These are phyloP conservation scores for Temnothorax curvispinosus DNA, from an alignment of 1,140 invertebrate species.

Conservation along the genomic window DNA sequence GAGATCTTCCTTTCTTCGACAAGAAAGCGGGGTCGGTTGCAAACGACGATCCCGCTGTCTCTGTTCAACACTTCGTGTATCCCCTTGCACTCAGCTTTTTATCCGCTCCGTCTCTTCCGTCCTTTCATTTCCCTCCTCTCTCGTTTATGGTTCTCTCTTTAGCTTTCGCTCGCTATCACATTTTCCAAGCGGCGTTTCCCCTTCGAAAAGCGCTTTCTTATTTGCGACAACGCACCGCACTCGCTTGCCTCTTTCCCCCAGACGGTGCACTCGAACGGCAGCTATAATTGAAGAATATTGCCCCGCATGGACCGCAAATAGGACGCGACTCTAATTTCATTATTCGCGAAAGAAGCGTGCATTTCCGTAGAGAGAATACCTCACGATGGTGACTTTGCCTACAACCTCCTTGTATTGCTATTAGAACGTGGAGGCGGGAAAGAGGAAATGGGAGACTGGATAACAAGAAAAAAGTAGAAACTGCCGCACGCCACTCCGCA, in stretches of 20 bases:
- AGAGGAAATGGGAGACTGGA: conserved; percentile 12
- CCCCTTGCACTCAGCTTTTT: conserved; percentile 50
- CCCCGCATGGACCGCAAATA: conserved; percentile 73
- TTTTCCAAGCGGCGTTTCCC: conserved; percentile 66
- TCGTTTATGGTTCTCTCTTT: conserved; percentile 37
- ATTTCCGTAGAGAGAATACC: conserved; percentile 69
- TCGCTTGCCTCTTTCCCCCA: conserved; percentile 10
- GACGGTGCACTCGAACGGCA: conserved; percentile 57
- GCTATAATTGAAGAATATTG: conserved; percentile 78
- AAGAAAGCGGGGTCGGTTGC: conserved; percentile 40
- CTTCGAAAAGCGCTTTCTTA: conserved; percentile 69
- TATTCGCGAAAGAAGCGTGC: conserved; percentile 70
- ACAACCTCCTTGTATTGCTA: conserved; percentile 70
- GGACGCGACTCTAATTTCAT: conserved; percentile 77
- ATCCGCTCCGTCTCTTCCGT: conserved; percentile 32
- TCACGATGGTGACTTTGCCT: conserved; percentile 68
- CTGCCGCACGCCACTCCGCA: conserved; percentile 20
- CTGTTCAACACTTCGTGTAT: conserved; percentile 15
- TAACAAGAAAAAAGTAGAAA: conserved; percentile 53
- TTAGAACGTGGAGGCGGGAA: conserved; percentile 47
- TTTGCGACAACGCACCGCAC: conserved; percentile 67
- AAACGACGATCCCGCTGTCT: conserved; percentile 28
- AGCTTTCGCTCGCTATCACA: conserved; percentile 63
- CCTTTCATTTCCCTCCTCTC: not conserved
- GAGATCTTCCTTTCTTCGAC: conserved; percentile 55